Evolutionary conservation across 2,797 vertebrate genomes (phyloP).

Genomic region (Rhinophrynus dorsalis): DNA sequence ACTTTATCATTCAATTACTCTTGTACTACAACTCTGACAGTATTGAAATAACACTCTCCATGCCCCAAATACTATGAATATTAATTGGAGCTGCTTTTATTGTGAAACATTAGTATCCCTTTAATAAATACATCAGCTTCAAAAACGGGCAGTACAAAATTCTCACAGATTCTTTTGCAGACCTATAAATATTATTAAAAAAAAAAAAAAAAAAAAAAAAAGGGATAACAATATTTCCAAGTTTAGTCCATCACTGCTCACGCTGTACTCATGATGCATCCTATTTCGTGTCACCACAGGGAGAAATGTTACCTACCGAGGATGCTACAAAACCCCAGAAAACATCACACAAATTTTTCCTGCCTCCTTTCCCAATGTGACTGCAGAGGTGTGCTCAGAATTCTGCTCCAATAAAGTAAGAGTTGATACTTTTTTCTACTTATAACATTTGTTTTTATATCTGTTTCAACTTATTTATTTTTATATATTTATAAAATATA

Average conservation of each 20-base stretch:
- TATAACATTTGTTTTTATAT: background rate
- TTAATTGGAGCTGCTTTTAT: no score
- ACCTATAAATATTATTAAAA: no score
- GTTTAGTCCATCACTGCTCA: background rate
- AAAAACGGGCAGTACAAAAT: no score
- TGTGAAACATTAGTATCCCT: no score
- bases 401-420: conserved; percentile 92
- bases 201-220: no score
- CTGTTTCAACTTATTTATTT: background rate
- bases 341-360: conserved; percentile 77
- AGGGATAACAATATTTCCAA: background rate
- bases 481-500: background rate
- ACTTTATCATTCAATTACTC: no score
- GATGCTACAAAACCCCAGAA: conserved; percentile 84
- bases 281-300: conserved; percentile 62
- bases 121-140: no score
- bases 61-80: no score
- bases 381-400: conserved; percentile 85
- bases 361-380: conserved; percentile 77
- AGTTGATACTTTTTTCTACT: conserved; percentile 35
- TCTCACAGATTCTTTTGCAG: no score
- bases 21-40: no score
- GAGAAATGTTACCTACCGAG: conserved; percentile 82
- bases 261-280: conserved; percentile 51
- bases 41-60: no score